Evolutionary conservation across 2,888 invertebrate species (phyloP).

Genomic region (Apotomis capreana): DNA sequence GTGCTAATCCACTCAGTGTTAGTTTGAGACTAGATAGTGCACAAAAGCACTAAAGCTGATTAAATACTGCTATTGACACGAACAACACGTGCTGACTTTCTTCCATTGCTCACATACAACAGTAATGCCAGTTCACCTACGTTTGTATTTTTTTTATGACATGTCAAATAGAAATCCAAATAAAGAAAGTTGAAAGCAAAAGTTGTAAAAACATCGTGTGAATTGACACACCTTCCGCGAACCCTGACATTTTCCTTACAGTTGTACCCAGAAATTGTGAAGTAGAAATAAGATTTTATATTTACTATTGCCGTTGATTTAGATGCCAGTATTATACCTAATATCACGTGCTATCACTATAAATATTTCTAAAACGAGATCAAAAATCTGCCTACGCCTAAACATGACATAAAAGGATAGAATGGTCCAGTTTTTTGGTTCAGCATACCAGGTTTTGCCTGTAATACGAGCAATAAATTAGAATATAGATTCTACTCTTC

Average conservation of each 20-base stretch:
- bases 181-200: conserved; percentile 32
- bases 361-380: neutral
- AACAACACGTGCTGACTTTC: neutral
- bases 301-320: too few species aligned
- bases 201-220: conserved; percentile 25
- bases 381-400: neutral
- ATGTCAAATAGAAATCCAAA: conserved; percentile 19
- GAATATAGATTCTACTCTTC: too few species aligned
- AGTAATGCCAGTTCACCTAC: neutral
- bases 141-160: conserved; percentile 9
- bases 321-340: too few species aligned
- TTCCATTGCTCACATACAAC: neutral
- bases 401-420: conserved; percentile 11
- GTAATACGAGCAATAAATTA: too few species aligned
- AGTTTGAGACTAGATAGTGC: neutral
- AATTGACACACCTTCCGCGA: conserved; percentile 7
- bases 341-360: too few species aligned
- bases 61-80: neutral
- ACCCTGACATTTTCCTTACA: neutral
- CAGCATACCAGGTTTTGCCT: too few species aligned
- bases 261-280: too few species aligned
- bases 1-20: neutral
- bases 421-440: neutral
- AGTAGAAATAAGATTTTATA: too few species aligned
- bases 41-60: neutral